Conservation (phyloP, 2,888 invertebrate species). For the Hydraecia micacea region DNA sequence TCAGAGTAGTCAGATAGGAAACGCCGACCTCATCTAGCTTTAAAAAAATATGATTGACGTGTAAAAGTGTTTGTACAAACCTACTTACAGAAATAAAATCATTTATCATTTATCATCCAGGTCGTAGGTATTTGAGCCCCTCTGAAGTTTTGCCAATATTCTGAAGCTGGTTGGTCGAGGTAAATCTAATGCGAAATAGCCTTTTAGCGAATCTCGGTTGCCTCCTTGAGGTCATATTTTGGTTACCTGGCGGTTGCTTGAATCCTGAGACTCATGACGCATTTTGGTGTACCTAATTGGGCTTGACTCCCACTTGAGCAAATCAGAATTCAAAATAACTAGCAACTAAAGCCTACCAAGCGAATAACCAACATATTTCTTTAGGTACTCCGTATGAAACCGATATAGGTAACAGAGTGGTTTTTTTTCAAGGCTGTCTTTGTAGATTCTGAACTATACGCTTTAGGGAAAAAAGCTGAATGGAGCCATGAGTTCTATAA, state of each 20-base stretch:
- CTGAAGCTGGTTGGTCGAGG: slow-evolving; percentile 2
- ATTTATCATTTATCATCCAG: no score
- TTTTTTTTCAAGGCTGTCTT: neutral
- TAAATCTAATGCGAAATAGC: slow-evolving; percentile 11
- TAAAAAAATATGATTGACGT: no score
- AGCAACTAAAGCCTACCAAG: neutral
- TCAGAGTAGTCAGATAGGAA: no score
- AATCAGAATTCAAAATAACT: slow-evolving; percentile 21
- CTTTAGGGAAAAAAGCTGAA: neutral
- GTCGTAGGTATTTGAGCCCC: neutral
- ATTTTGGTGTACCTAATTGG: slow-evolving; percentile 10
- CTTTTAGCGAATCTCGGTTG: neutral
- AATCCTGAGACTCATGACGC: neutral
- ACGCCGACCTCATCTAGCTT: no score
- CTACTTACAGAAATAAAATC: no score
- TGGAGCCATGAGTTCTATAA: neutral
- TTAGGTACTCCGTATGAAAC: neutral
- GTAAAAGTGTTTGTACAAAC: no score
- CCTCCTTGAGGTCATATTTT: slow-evolving; percentile 3
- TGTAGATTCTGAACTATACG: neutral
- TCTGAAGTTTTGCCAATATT: slow-evolving; percentile 6
- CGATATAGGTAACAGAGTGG: neutral
- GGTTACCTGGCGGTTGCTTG: slow-evolving; percentile 11
- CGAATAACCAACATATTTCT: neutral
- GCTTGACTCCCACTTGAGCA: neutral